phyloP scores from a whole-genome alignment of 2,113 vertebrate species.

The Lanius ludovicianus region DNA sequence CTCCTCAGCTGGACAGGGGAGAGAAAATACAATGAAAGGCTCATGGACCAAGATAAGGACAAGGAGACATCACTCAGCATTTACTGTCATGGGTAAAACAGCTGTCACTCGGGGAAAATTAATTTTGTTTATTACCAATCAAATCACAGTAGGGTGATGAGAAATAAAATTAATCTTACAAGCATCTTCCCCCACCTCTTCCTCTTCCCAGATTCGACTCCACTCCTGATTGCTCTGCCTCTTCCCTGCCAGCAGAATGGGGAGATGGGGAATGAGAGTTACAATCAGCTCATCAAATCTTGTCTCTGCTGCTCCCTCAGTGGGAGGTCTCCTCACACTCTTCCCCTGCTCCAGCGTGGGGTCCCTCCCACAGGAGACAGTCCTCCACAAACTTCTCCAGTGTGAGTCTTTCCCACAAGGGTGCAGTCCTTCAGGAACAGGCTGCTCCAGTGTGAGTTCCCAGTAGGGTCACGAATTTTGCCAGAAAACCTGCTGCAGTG shows the following conservation, averaged over 20 bases:
- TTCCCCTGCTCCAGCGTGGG: not conserved
- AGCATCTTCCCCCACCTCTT: not conserved
- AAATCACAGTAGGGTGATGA: not conserved
- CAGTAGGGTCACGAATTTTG: not conserved
- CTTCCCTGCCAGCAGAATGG: not conserved
- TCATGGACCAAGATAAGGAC: accelerated
- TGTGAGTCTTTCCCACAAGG: accelerated
- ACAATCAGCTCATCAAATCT: not conserved
- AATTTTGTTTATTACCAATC: not conserved
- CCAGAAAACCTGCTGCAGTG: not conserved
- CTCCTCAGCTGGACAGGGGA: not conserved
- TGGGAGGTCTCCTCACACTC: not conserved
- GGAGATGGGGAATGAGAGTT: too few relatives aligned
- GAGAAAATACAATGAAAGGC: not conserved
- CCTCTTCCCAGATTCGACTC: not conserved
- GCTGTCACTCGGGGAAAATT: not conserved
- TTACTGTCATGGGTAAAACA: not conserved
- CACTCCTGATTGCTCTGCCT: not conserved
- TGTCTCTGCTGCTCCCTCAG: not conserved
- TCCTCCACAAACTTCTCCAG: not conserved
- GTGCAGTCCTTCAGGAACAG: not conserved
- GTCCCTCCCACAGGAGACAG: not conserved
- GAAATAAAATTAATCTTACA: not conserved
- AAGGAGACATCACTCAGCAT: not conserved
- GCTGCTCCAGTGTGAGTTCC: not conserved